Percentiles rank a stretch among this genome's conserved stretches.
Evolutionary conservation across 1,140 invertebrate genomes (phyloP).

Genomic region (Cydia splendana): DNA sequence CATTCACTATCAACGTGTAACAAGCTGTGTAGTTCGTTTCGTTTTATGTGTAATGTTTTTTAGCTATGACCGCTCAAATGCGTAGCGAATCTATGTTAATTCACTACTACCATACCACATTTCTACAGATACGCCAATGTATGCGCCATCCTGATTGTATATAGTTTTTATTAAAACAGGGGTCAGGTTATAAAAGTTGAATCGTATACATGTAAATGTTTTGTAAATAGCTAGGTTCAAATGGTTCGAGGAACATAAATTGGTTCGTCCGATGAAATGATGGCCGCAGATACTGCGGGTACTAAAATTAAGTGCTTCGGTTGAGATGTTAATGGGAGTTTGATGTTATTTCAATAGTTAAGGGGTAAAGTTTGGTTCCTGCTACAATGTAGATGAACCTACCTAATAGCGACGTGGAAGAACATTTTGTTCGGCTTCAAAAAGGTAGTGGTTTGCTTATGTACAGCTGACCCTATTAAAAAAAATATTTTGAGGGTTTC

Average conservation of each 20-base stretch:
- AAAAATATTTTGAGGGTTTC: no score
- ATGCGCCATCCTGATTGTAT: no score
- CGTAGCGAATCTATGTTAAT: neutral
- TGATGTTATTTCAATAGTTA: constrained; percentile 17
- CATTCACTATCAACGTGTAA: neutral
- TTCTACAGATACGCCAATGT: no score
- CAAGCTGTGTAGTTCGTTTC: neutral
- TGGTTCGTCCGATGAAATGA: constrained; percentile 19
- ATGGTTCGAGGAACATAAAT: constrained; percentile 24
- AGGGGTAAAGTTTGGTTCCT: neutral
- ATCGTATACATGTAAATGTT: no score
- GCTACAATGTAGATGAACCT: neutral
- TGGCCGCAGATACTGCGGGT: neutral
- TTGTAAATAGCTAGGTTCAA: neutral
- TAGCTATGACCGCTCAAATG: constrained; percentile 6
- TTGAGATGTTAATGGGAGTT: constrained; percentile 5
- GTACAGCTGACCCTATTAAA: no score
- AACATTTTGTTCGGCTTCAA: no score
- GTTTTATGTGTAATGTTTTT: neutral
- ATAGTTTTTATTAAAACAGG: no score
- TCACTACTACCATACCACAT: no score
- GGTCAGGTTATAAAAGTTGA: no score
- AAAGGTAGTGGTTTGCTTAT: no score
- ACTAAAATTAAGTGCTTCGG: constrained; percentile 28
- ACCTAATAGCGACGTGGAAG: neutral